Evolutionary conservation across 2,888 invertebrate species (phyloP), one percentile per base, ranked within the genome.

Genomic region (Drosophila mettleri): DNA sequence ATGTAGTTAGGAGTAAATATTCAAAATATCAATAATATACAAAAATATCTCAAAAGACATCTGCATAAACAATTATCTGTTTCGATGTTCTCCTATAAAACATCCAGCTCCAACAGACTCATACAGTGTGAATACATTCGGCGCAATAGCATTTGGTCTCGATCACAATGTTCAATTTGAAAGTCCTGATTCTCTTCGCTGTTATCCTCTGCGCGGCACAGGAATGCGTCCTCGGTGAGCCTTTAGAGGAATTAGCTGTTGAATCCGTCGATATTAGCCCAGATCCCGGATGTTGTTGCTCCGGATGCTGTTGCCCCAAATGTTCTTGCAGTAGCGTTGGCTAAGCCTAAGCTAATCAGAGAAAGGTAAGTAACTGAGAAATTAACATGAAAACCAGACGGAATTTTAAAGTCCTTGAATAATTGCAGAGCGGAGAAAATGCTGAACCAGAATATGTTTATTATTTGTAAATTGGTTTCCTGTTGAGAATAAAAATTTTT

Each of bases 31-130:
- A n/a, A 51, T 16, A 8, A 24, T 48, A 20, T 43, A 22, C 41
- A 8, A 10, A 59, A 38, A 48, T 51, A 61, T 29, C 38, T n/a
- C 1, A 0, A 1, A 16, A n/a, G 14, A 49, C 74, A 81, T 65
- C 85, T 81, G 80, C 41, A 34, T 49, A 81, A 81, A 85, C 61
- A 81, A 12, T 36, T 10, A 9, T 16, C 20, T 7, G 0, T 6
- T 14, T 0, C n/a, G 1, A 18, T 9, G 3, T 31, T 18, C 1
- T 3, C 14, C 46, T 80, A 80, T 80, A 80, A 59, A 75, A 61
- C 27, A 12, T 9, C 16, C 24, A 31, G 7, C 33, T 33, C 18
- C 0, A 0, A 18, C 20, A 18, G 7, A 27, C 7, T 34, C 41
- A 38, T 14, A 20, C 69, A 76, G 59, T 68, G 16, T 2, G 16